Evolutionary conservation across 2,888 invertebrate species (phyloP).

Genomic region (Micoletzkya japonica): DNA sequence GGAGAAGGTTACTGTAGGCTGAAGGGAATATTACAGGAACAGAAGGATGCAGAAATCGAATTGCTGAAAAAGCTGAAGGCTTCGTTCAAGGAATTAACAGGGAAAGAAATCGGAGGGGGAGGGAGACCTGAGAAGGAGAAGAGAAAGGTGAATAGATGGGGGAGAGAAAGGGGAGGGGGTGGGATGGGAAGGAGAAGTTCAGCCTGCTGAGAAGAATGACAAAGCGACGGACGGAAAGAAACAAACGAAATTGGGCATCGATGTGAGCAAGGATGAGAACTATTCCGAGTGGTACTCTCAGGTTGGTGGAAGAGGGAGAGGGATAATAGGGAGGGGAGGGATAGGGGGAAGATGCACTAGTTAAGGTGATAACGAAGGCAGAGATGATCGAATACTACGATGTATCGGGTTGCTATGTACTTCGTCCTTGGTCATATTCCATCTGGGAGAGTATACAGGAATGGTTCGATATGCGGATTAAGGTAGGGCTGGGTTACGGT

Average conservation of each 20-base stretch:
- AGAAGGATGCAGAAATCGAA: conserved; percentile 71
- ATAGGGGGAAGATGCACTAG: neutral
- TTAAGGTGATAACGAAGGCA: conserved; percentile 78
- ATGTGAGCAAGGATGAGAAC: conserved; percentile 88
- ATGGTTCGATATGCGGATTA: conserved; percentile 59
- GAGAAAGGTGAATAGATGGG: too few relatives aligned
- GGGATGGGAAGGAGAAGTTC: conserved; percentile 17
- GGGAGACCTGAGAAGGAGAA: conserved; percentile 28
- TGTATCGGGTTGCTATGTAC: conserved; percentile 96
- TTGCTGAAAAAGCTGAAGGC: conserved; percentile 75
- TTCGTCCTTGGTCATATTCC: conserved; percentile 92
- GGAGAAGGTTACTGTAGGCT: conserved; percentile 4
- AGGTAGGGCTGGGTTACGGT: conserved; percentile 64
- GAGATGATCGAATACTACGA: conserved; percentile 99
- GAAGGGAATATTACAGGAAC: conserved; percentile 39
- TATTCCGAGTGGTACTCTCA: conserved; percentile 95
- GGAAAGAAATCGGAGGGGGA: conserved; percentile 68
- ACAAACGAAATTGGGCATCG: conserved; percentile 87
- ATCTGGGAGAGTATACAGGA: conserved; percentile 85
- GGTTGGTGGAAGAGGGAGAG: conserved; percentile 32
- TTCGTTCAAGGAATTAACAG: conserved; percentile 74
- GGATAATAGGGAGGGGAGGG: neutral
- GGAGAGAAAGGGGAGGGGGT: conserved; percentile 67
- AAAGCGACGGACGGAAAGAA: conserved; percentile 73
- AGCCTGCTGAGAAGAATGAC: conserved; percentile 29